A percentile compares a stretch with the other conserved stretches of the same genome.
Evolutionary conservation across 1,140 invertebrate genomes (phyloP).

Genomic region (Phthorimaea operculella): DNA sequence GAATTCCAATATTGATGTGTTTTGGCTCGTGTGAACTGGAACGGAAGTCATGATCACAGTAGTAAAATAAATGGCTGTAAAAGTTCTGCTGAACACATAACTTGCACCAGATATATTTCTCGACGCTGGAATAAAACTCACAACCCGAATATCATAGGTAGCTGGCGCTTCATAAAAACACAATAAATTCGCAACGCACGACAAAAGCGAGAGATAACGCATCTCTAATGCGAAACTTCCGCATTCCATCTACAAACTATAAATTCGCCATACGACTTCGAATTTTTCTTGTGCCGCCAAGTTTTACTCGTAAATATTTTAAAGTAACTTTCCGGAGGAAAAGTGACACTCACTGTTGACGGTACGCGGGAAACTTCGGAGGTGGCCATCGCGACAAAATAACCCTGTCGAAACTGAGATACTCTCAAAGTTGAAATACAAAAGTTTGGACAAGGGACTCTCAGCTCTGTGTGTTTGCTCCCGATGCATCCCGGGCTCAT

Average conservation of each 20-base stretch:
- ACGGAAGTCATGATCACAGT: too few relatives aligned
- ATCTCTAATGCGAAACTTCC: constrained; percentile 44
- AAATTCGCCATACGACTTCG: constrained; percentile 40
- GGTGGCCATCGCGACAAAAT: constrained; percentile 47
- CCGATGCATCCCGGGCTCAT: constrained; percentile 29
- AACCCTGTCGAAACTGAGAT: constrained; percentile 38
- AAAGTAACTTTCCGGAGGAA: constrained; percentile 48
- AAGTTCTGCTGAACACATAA: too few relatives aligned
- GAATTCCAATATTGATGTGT: too few relatives aligned
- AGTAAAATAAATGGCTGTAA: too few relatives aligned
- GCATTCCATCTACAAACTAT: constrained; percentile 42
- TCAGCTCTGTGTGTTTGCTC: constrained; percentile 32
- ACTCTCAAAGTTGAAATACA: constrained; percentile 45
- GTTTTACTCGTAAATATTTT: constrained; percentile 60
- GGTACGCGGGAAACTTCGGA: constrained; percentile 33
- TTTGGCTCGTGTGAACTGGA: too few relatives aligned
- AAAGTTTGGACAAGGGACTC: constrained; percentile 32
- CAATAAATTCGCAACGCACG: constrained; percentile 46
- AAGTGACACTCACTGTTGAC: constrained; percentile 56
- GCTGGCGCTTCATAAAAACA: constrained; percentile 21
- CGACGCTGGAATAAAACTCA: not conserved
- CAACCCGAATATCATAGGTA: not conserved
- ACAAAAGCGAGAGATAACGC: constrained; percentile 39
- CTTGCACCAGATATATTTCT: too few relatives aligned
- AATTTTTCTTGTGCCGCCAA: constrained; percentile 28